Evolutionary conservation across 35 echinoderm and acorn worm species (phyloP).

Genomic region (Heliocidaris tuberculata): DNA sequence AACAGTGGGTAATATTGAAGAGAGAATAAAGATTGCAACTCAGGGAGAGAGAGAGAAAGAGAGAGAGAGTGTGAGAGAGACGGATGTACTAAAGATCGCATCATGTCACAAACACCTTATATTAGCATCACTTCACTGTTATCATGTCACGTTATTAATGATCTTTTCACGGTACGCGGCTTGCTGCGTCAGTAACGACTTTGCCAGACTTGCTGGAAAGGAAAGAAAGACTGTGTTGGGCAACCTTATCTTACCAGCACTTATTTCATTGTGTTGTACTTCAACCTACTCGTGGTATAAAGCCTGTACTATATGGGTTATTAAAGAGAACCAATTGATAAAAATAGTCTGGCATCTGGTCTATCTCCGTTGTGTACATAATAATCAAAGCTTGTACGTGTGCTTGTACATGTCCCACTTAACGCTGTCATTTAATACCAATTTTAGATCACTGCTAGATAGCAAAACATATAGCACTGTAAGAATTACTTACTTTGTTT

Average conservation of each 20-base stretch:
- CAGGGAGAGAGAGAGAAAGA: neutral
- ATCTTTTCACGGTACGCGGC: constrained; percentile 41
- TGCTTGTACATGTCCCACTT: too few relatives aligned
- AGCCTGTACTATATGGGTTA: neutral
- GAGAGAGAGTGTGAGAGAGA: neutral
- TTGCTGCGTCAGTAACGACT: constrained; percentile 32
- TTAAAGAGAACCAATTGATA: neutral
- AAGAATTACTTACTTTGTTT: too few relatives aligned
- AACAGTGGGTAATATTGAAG: neutral
- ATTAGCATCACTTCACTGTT: constrained; percentile 3
- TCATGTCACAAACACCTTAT: neutral
- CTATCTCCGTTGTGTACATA: too few relatives aligned
- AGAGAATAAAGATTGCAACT: neutral
- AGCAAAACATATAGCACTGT: too few relatives aligned
- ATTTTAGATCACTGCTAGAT: too few relatives aligned
- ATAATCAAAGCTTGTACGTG: too few relatives aligned
- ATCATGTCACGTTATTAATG: constrained; percentile 40
- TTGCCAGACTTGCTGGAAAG: neutral
- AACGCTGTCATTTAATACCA: too few relatives aligned
- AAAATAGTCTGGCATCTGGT: too few relatives aligned
- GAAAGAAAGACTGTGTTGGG: neutral
- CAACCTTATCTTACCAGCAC: neutral
- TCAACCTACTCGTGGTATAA: neutral
- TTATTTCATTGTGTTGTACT: neutral
- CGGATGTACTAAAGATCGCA: neutral